These are phyloP conservation scores for Rhinichthys klamathensis DNA, from an alignment of 2,113 vertebrate genomes.

Conservation along the genomic window DNA sequence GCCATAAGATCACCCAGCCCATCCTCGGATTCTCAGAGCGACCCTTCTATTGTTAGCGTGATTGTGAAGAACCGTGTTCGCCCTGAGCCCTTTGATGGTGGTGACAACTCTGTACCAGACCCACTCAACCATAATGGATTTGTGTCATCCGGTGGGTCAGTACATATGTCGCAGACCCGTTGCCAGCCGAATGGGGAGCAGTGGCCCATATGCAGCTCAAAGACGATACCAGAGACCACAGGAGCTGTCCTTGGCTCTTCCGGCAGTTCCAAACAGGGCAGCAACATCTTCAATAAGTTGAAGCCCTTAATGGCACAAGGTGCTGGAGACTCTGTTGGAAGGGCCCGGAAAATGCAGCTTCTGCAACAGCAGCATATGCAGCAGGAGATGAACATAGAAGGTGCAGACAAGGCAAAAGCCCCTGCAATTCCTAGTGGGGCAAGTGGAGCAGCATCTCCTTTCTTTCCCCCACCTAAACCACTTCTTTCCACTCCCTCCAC, in stretches of 20 bases:
- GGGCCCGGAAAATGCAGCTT: constrained; percentile 78
- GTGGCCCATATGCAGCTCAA: constrained; percentile 75
- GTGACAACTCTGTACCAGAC: constrained; percentile 49
- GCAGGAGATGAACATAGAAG: constrained; percentile 71
- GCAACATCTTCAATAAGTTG: constrained; percentile 78
- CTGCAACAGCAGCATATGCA: constrained; percentile 77
- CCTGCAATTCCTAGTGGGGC: constrained; percentile 64
- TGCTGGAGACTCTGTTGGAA: constrained; percentile 75
- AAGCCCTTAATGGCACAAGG: constrained; percentile 78
- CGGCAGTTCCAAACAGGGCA: constrained; percentile 52
- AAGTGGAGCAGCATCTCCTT: constrained; percentile 59
- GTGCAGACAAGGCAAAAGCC: constrained; percentile 68
- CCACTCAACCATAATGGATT: constrained; percentile 68
- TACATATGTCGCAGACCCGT: constrained; percentile 68
- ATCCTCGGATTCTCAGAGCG: constrained; percentile 59
- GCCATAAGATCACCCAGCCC: constrained; percentile 64
- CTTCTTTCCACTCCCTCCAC: constrained; percentile 43
- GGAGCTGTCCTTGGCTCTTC: constrained; percentile 56
- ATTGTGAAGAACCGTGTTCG: constrained; percentile 94
- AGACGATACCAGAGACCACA: constrained; percentile 55
- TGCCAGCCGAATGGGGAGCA: constrained; percentile 75
- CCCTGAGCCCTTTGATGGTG: constrained; percentile 78
- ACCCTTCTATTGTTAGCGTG: constrained; percentile 89
- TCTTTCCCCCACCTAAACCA: constrained; percentile 61
- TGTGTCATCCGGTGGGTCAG: constrained; percentile 66